Evolutionary conservation across 2,113 vertebrate genomes (phyloP).

Genomic region (Leiothrix lutea): DNA sequence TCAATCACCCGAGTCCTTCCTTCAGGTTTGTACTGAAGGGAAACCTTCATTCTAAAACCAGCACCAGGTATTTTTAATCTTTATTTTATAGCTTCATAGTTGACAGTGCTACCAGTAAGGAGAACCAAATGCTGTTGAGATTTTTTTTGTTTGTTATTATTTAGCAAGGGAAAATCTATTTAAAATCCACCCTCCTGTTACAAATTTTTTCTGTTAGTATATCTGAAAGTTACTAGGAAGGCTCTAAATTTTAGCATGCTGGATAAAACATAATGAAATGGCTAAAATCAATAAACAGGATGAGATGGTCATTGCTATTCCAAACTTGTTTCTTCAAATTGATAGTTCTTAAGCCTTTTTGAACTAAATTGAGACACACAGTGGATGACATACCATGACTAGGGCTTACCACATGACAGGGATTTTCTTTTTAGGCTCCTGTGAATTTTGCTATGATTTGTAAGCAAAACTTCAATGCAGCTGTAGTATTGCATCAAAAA

Average conservation of each 20-base stretch:
- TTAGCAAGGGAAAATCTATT: slow-evolving; percentile 11
- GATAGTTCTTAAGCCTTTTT: slow-evolving; percentile 24
- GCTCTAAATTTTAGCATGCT: slow-evolving; percentile 7
- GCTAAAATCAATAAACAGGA: slow-evolving; percentile 52
- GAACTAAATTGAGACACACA: slow-evolving; percentile 29
- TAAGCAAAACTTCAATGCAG: background rate
- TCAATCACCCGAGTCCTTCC: background rate
- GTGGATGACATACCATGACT: background rate
- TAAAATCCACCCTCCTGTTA: background rate
- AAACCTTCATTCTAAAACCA: background rate
- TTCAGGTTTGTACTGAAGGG: background rate
- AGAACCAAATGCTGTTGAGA: background rate
- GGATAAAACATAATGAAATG: slow-evolving; percentile 32
- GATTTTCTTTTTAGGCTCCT: background rate
- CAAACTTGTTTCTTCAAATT: slow-evolving; percentile 13
- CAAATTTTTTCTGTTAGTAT: background rate
- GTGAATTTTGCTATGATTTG: background rate
- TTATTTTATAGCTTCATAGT: background rate
- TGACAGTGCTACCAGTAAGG: background rate
- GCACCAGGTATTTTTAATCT: background rate
- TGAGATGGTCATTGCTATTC: slow-evolving; percentile 35
- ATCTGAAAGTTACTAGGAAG: background rate
- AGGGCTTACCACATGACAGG: background rate
- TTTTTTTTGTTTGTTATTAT: background rate
- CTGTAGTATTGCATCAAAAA: background rate